Base-by-base conservation (phyloP, 2,797 vertebrate genomes). In the Pipistrellus pipistrellus region DNA sequence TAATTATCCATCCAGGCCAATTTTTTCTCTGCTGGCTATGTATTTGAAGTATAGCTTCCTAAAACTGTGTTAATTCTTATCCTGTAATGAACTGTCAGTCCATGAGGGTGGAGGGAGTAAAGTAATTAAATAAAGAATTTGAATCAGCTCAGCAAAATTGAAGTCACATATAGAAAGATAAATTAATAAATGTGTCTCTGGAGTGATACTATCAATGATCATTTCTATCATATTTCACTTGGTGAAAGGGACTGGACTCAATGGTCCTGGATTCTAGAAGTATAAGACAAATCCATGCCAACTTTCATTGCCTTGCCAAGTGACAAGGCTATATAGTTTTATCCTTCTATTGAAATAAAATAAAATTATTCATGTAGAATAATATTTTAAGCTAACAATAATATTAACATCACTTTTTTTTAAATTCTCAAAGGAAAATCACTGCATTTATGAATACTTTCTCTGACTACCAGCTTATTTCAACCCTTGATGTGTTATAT, bases 401-500 rank as follows among this genome's bases (percentile, higher is more conserved):
- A 78, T 38, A 77, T 88, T 25, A 85, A 75, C 84, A 17, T n/a
- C 57, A 87, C 20, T 1, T 27, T 87, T 87, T n/a, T 78, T 80
- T 78, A 62, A 18, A 80, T 44, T 87, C 84, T 90, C 35, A 64
- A 77, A 84, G 88, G 80, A 64, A 89, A 72, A 30, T 57, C 55
- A 90, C 93, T 91, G 27, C 53, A 78, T 55, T 66, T 53, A 90
- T 80, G 86, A 46, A 87, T 64, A 66, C 30, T 41, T 7, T 66
- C 85, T 90, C 15, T 95, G 83, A 94, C 66, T 90, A 10, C 13
- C 30, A 30, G 20, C 8, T 93, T 44, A 85, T 86, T 88, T 62
- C 88, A 77, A 23, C 97, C 77, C 85, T 91, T 81, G n/a, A 38
- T 93, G 18, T 95, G 32, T 59, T 94, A 93, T 15, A 87, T 94